Conservation (phyloP, 1,140 invertebrate genomes). For the Trigoniulus corallinus region DNA sequence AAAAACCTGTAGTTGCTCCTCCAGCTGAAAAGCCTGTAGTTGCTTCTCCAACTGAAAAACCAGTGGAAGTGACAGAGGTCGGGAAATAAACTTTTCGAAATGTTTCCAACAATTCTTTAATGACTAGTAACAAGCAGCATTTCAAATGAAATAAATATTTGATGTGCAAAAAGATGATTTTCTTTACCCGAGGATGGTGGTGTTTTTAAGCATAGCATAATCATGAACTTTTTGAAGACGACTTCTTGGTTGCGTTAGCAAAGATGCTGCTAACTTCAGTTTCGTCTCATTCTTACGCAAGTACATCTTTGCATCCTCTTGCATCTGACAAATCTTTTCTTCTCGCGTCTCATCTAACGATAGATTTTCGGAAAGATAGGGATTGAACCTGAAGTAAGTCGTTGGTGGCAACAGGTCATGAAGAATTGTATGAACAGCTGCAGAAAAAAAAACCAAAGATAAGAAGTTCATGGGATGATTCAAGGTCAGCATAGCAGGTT, state of each 20-base stretch:
- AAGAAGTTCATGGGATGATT: background rate
- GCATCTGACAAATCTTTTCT: conserved; percentile 30
- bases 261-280: conserved; percentile 36
- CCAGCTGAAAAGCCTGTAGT: no score
- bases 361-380: conserved; percentile 64
- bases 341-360: conserved; percentile 65
- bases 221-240: no score
- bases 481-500: background rate
- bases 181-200: conserved; percentile 8
- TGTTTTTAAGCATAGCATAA: no score
- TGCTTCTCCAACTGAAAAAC: background rate
- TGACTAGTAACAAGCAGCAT: background rate
- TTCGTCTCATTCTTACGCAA: conserved; percentile 58
- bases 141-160: background rate
- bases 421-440: conserved; percentile 61
- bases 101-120: background rate
- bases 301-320: conserved; percentile 47
- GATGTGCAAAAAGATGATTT: background rate
- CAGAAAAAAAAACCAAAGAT: conserved; percentile 18
- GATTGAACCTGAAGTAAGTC: conserved; percentile 78
- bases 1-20: no score
- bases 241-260: conserved; percentile 30
- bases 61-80: background rate
- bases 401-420: conserved; percentile 60
- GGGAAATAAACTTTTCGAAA: background rate